Evolutionary conservation across 2,797 vertebrate genomes (phyloP).

Genomic region (Brachyrhaphis roseni): DNA sequence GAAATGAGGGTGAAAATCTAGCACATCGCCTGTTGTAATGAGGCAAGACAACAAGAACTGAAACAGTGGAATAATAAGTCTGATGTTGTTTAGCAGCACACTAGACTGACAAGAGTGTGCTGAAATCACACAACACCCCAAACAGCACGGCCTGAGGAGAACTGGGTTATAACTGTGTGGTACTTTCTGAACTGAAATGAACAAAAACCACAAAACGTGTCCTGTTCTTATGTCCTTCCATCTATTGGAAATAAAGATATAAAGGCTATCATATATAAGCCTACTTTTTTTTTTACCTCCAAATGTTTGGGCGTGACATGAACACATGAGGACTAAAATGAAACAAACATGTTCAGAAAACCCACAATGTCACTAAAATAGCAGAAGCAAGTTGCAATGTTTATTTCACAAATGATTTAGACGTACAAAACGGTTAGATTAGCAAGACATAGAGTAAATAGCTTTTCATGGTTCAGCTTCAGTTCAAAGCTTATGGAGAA

Average conservation of each 20-base stretch:
- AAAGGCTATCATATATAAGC: background rate
- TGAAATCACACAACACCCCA: background rate
- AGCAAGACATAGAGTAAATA: background rate
- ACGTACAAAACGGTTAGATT: background rate
- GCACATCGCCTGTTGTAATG: conserved; percentile 17
- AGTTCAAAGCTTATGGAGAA: background rate
- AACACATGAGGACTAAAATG: too few species aligned
- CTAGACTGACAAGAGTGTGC: background rate
- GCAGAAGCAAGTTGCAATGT: background rate
- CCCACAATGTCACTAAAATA: background rate
- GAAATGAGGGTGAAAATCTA: conserved; percentile 7
- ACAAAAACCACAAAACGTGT: background rate
- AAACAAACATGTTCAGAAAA: too few species aligned
- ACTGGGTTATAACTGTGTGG: background rate
- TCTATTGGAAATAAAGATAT: background rate
- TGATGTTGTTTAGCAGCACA: conserved; percentile 4
- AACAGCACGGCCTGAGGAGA: background rate
- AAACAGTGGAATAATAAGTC: background rate
- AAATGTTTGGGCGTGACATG: background rate
- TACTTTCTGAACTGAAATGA: background rate
- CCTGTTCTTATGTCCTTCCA: background rate
- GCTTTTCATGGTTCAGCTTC: background rate
- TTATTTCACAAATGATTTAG: background rate
- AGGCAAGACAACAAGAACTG: conserved; percentile 1
- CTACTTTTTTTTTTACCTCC: background rate